Base-by-base conservation (phyloP, 1,140 invertebrate species). In the Ectropis grisescens region DNA sequence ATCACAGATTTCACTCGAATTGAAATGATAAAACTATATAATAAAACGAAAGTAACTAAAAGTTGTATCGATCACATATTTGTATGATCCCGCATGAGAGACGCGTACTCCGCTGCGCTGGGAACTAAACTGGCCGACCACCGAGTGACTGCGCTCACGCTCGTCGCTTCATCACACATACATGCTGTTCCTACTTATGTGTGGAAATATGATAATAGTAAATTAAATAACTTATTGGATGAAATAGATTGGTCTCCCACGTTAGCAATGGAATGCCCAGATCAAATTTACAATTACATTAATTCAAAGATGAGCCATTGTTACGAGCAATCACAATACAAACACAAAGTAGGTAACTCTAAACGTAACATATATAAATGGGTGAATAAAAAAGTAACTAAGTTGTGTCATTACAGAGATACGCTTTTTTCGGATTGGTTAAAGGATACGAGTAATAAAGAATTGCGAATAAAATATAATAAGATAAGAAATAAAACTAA, bases 51-150 rank as follows among this genome's bases (percentile, higher is more conserved):
- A 3, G 12, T 38, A 13, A 35, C 37, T 19, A 45, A 36, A 39
- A 32, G 23, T n/a, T 45, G 42, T 23, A 45, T 40, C 16, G 42
- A 45, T 26, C 42, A 39, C 12, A 40, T 45, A 13, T 40, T 45
- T 30, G 23, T 37, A 4, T 8, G 42, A 34, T 32, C 16, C 12
- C 32, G 15, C 29, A 31, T 23, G 19, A 13, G 15, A 37, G 11
- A 30, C 10, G 30, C 19, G 1, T 35, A 28, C 30, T 9, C 26
- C 11, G 37, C 37, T 2, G 37, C 25, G 5, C 22, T 40, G 15
- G 23, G 23, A 13, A 33, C 24, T 28, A 26, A 23, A 16, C 28
- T 38, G 29, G 29, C 29, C 12, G 29, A 38, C 12, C 36, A 44
- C 11, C 26, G 31, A 37, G 1, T 33, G 8, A 45, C 28, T 25